Percentiles rank a stretch among this genome's conserved stretches.
phyloP scores from a whole-genome alignment of 2,113 vertebrate species.

The Motacilla alba region DNA sequence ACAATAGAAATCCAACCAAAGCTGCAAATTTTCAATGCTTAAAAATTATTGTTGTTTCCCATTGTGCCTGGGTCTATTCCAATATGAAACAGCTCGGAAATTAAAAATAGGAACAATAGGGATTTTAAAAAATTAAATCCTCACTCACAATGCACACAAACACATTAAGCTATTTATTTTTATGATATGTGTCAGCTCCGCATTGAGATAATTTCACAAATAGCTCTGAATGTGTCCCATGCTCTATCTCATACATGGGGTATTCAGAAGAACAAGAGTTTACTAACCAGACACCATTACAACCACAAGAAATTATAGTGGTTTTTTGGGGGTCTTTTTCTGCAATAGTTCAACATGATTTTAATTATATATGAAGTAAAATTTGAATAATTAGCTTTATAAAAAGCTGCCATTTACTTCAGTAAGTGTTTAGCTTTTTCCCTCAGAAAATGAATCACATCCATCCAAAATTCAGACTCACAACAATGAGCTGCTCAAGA shows the following conservation, averaged over 20 bases:
- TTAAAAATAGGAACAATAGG: slow-evolving; percentile 5
- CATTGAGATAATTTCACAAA: slow-evolving; percentile 21
- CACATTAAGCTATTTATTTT: slow-evolving; percentile 26
- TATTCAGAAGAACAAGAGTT: slow-evolving; percentile 2
- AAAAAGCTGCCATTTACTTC: slow-evolving; percentile 39
- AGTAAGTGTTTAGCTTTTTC: slow-evolving; percentile 37
- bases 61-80: neutral
- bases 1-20: neutral
- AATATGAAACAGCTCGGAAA: slow-evolving; percentile 12
- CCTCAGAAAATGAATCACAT: slow-evolving; percentile 44
- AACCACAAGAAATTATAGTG: slow-evolving; percentile 33
- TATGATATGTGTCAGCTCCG: slow-evolving; percentile 20
- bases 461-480: slow-evolving; percentile 45
- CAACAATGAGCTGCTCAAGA: slow-evolving; percentile 39
- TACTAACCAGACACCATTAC: neutral
- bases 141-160: neutral
- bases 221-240: neutral
- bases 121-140: slow-evolving; percentile 35
- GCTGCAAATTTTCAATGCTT: neutral
- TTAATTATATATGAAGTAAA: slow-evolving; percentile 59
- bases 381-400: slow-evolving; percentile 38
- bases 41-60: neutral
- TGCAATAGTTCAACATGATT: slow-evolving; percentile 34
- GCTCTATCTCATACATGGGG: neutral
- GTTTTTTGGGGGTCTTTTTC: neutral